These are phyloP conservation scores for Enteromius anoplus DNA, from an alignment of 2,797 vertebrate genomes.

Conservation along the genomic window DNA sequence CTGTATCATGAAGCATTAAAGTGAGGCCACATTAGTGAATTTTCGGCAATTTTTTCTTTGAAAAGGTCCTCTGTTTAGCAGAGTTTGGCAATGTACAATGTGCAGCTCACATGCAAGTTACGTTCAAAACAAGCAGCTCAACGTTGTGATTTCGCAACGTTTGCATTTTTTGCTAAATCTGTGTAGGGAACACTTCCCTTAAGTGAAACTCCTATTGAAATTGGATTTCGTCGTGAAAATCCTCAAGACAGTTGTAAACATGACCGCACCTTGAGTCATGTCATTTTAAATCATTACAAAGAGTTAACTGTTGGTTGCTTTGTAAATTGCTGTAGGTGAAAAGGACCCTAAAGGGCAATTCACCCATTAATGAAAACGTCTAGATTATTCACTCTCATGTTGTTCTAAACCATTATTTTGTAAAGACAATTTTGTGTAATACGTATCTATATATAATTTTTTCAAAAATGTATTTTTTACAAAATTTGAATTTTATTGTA, in stretches of 20 bases:
- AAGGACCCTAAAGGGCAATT: slow-evolving; percentile 6
- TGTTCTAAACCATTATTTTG: background rate
- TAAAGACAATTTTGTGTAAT: no score
- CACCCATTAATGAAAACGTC: background rate
- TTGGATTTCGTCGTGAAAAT: background rate
- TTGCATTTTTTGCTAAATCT: background rate
- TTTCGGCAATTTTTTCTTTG: no score
- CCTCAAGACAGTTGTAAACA: background rate
- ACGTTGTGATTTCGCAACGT: background rate
- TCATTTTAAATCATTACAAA: background rate
- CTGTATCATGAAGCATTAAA: background rate
- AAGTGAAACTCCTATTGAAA: background rate
- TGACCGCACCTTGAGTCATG: background rate
- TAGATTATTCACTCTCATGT: background rate
- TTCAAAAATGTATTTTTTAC: background rate
- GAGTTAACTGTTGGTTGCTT: background rate
- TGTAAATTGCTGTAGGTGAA: slow-evolving; percentile 3
- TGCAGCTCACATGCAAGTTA: background rate
- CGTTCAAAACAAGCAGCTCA: background rate
- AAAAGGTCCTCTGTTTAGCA: background rate
- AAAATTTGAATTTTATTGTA: background rate
- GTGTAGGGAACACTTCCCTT: background rate
- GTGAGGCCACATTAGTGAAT: no score
- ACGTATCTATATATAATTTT: no score
- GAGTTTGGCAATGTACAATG: background rate